Percentiles rank a stretch among this genome's conserved stretches.
phyloP scores from a whole-genome alignment of 2,888 invertebrate genomes.

The Neuroscelio doddi region DNA sequence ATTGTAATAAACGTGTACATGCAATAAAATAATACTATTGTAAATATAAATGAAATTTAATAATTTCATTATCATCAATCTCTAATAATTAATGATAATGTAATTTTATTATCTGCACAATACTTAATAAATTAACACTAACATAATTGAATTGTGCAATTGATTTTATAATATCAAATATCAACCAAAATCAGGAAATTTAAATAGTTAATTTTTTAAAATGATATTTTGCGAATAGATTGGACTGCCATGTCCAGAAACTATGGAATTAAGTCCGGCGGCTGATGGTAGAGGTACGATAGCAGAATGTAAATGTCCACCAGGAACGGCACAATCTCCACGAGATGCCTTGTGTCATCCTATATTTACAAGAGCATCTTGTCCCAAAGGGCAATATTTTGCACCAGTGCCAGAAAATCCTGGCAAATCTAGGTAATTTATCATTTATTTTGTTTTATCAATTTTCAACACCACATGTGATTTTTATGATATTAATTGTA shows the following conservation, averaged over 20 bases:
- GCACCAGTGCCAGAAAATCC: conserved; percentile 76
- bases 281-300: conserved; percentile 75
- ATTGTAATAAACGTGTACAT: too few relatives aligned
- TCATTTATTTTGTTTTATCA: conserved; percentile 57
- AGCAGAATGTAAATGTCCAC: conserved; percentile 89
- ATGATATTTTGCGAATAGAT: conserved; percentile 65
- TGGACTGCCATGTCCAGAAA: conserved; percentile 87
- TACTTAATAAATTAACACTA: too few relatives aligned
- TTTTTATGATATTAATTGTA: too few relatives aligned
- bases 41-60: too few relatives aligned
- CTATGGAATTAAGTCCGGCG: conserved; percentile 85
- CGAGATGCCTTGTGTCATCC: conserved; percentile 81
- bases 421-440: conserved; percentile 54
- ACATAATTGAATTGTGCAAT: too few relatives aligned
- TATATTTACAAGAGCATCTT: conserved; percentile 84
- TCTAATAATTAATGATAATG: too few relatives aligned
- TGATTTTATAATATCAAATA: too few relatives aligned
- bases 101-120: too few relatives aligned
- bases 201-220: too few relatives aligned
- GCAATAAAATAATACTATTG: too few relatives aligned
- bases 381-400: conserved; percentile 82
- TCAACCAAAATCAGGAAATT: too few relatives aligned
- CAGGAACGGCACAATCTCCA: conserved; percentile 82
- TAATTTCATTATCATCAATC: too few relatives aligned
- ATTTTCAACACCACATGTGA: not conserved